Conservation (phyloP, 2,797 vertebrate genomes). For the Zenarchopterus dispar region DNA sequence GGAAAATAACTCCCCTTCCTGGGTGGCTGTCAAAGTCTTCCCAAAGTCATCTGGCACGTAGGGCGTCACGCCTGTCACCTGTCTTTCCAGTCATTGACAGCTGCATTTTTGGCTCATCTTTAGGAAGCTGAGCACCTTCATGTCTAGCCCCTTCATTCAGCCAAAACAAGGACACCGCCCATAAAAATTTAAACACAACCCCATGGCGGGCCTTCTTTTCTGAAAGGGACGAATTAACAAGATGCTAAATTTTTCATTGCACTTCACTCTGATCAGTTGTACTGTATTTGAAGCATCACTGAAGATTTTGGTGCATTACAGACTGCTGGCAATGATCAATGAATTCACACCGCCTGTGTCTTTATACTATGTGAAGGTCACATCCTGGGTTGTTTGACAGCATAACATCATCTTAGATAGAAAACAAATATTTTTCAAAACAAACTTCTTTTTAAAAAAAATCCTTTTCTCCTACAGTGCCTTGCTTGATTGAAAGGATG, state of each 20-base stretch:
- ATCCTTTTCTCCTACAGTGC: too few species aligned
- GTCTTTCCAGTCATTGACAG: slow-evolving; percentile 79
- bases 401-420: not conserved
- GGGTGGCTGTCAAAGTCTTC: slow-evolving; percentile 84
- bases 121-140: slow-evolving; percentile 68
- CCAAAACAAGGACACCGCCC: slow-evolving; percentile 71
- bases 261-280: slow-evolving; percentile 24
- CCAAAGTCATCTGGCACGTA: slow-evolving; percentile 83
- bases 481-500: too few species aligned
- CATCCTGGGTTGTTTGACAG: slow-evolving; percentile 1
- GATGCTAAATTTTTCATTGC: slow-evolving; percentile 30
- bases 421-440: too few species aligned
- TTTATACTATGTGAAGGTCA: slow-evolving; percentile 1
- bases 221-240: slow-evolving; percentile 44
- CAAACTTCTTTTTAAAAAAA: too few species aligned
- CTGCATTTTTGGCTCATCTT: slow-evolving; percentile 80
- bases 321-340: slow-evolving; percentile 26
- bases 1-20: slow-evolving; percentile 78
- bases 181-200: slow-evolving; percentile 78
- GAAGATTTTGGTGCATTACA: slow-evolving; percentile 21
- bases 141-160: slow-evolving; percentile 67
- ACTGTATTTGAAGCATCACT: slow-evolving; percentile 34
- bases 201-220: slow-evolving; percentile 39
- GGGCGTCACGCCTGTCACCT: slow-evolving; percentile 74
- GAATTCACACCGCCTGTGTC: slow-evolving; percentile 25